These are phyloP conservation scores for Pseudolycoriella hygida DNA, from an alignment of 2,888 invertebrate species.

Conservation along the genomic window DNA sequence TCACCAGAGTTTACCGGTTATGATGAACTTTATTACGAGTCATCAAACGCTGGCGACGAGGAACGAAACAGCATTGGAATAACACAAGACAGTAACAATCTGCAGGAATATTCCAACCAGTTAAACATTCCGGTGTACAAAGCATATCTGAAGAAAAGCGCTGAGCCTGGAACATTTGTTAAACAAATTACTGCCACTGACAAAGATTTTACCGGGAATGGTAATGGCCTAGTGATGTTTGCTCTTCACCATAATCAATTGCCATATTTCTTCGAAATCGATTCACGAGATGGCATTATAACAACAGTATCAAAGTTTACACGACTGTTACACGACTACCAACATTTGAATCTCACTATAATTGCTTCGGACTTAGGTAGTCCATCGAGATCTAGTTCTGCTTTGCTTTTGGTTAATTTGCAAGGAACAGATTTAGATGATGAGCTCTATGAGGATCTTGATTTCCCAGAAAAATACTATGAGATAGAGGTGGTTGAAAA, in stretches of 20 bases:
- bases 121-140: slow-evolving; percentile 50
- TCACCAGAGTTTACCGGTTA: slow-evolving; percentile 62
- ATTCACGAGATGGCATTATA: slow-evolving; percentile 69
- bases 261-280: slow-evolving; percentile 53
- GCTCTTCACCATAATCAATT: slow-evolving; percentile 50
- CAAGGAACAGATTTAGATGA: slow-evolving; percentile 33
- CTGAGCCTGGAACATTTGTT: slow-evolving; percentile 54
- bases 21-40: slow-evolving; percentile 32
- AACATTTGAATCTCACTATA: slow-evolving; percentile 54
- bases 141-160: slow-evolving; percentile 55
- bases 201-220: slow-evolving; percentile 67
- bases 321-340: slow-evolving; percentile 23
- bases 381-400: slow-evolving; percentile 64
- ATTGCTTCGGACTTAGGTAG: slow-evolving; percentile 73
- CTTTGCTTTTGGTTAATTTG: slow-evolving; percentile 47
- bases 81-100: background rate
- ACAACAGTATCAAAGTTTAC: slow-evolving; percentile 46
- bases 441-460: slow-evolving; percentile 13
- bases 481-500: slow-evolving; percentile 73
- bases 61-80: slow-evolving; percentile 17
- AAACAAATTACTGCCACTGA: slow-evolving; percentile 67
- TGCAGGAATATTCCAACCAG: slow-evolving; percentile 5
- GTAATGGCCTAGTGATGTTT: slow-evolving; percentile 70
- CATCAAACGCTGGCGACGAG: slow-evolving; percentile 24
- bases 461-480: slow-evolving; percentile 53